These are phyloP conservation scores for Paramormyrops hopkinsi DNA, from an alignment of 2,797 vertebrate genomes.

Conservation along the genomic window DNA sequence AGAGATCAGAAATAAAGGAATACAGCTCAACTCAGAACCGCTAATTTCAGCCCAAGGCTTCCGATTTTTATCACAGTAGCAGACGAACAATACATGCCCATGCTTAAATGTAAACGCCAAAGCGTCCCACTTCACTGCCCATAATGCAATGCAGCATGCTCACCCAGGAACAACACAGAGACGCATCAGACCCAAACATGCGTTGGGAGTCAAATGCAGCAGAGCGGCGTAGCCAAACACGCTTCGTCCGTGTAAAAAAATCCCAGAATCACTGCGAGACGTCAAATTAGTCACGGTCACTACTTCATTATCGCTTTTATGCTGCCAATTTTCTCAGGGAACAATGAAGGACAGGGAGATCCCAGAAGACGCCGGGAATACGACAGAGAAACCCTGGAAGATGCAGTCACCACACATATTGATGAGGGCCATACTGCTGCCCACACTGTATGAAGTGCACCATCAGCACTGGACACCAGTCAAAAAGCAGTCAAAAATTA, in stretches of 20 bases:
- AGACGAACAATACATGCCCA: slow-evolving; percentile 19
- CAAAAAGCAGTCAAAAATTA: neutral
- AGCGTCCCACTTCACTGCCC: neutral
- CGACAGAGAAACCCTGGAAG: neutral
- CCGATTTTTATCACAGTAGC: neutral
- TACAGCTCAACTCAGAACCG: neutral
- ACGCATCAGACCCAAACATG: slow-evolving; percentile 13
- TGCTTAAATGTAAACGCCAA: slow-evolving; percentile 18
- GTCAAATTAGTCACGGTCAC: neutral
- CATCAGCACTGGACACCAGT: neutral
- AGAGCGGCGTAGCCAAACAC: neutral
- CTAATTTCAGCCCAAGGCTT: neutral
- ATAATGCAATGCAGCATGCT: slow-evolving; percentile 45
- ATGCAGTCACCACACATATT: neutral
- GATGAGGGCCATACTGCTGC: neutral
- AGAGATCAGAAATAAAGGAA: neutral
- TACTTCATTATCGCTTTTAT: neutral
- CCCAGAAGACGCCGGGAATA: neutral
- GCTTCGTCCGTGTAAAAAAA: too few species aligned
- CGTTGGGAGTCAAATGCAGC: slow-evolving; percentile 16
- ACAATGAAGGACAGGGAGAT: neutral
- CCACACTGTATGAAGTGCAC: neutral
- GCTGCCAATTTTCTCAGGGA: neutral
- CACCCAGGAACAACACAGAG: slow-evolving; percentile 29
- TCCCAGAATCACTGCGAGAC: neutral